A percentile compares a stretch with the other conserved stretches of the same genome.
phyloP scores from a whole-genome alignment of 2,888 invertebrate species.

The Platycnemis pennipes region DNA sequence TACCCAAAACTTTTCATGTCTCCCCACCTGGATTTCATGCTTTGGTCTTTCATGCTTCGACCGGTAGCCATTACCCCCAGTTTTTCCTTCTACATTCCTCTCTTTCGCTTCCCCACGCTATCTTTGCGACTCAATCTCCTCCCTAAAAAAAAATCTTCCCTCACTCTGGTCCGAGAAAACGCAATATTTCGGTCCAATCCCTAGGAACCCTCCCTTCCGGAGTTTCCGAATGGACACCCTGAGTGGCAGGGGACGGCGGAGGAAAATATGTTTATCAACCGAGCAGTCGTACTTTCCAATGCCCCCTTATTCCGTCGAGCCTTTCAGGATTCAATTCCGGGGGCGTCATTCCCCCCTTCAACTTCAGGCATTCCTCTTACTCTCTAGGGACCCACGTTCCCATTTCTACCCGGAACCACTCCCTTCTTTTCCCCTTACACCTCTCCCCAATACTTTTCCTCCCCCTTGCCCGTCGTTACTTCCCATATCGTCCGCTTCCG shows the following conservation, averaged over 20 bases:
- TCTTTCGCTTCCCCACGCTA: background rate
- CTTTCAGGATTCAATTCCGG: slow-evolving; percentile 20
- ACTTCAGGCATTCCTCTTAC: background rate
- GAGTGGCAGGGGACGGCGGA: background rate
- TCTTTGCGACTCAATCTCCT: background rate
- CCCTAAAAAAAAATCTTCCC: background rate
- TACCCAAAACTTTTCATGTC: background rate
- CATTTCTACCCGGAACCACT: background rate
- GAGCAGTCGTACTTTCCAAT: background rate
- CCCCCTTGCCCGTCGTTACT: background rate
- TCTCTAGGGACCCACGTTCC: background rate
- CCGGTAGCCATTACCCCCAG: background rate
- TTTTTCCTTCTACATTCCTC: background rate
- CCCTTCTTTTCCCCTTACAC: background rate
- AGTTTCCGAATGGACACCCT: background rate
- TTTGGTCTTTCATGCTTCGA: slow-evolving; percentile 12
- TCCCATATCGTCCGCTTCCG: background rate
- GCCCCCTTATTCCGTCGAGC: background rate
- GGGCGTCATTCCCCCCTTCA: background rate
- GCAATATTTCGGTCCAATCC: background rate
- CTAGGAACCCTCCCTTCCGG: background rate
- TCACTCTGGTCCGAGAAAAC: background rate
- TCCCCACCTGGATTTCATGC: background rate
- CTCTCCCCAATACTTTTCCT: background rate
- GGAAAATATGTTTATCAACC: slow-evolving; percentile 13